A percentile compares a stretch with the other conserved stretches of the same genome.
Evolutionary conservation across 2,113 vertebrate genomes (phyloP).

Genomic region (Stomatorhinus ivindoensis): DNA sequence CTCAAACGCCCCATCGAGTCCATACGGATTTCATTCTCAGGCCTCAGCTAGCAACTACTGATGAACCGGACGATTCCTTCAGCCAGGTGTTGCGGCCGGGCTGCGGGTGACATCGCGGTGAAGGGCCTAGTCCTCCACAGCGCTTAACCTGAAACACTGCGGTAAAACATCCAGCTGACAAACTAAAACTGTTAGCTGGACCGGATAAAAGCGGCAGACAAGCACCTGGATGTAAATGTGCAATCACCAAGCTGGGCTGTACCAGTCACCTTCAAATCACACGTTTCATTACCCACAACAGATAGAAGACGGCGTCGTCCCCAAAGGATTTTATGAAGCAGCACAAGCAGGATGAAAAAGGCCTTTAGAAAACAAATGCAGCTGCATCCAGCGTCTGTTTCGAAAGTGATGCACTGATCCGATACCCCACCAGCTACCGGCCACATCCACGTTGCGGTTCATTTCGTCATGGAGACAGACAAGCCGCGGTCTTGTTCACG

Average conservation of each 20-base stretch:
- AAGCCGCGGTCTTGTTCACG: background rate
- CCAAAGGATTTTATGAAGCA: background rate
- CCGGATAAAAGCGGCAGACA: background rate
- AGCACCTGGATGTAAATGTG: background rate
- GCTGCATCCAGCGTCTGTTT: background rate
- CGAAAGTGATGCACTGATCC: background rate
- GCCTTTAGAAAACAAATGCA: background rate
- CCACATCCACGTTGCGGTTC: background rate
- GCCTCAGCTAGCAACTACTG: background rate
- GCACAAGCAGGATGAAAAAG: background rate
- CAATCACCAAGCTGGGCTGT: background rate
- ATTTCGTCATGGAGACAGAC: background rate
- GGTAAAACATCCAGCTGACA: background rate
- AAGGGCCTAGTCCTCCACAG: background rate
- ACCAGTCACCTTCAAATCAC: background rate
- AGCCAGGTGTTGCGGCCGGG: background rate
- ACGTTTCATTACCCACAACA: slow-evolving; percentile 6
- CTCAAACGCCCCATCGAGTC: background rate
- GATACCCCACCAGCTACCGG: background rate
- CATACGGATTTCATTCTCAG: background rate
- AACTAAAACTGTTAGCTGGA: background rate
- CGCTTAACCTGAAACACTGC: background rate
- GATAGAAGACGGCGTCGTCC: background rate
- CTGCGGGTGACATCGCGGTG: background rate
- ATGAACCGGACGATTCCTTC: background rate